Evolutionary conservation across 2,113 vertebrate genomes (phyloP).

Genomic region (Vulpes ferrilata): DNA sequence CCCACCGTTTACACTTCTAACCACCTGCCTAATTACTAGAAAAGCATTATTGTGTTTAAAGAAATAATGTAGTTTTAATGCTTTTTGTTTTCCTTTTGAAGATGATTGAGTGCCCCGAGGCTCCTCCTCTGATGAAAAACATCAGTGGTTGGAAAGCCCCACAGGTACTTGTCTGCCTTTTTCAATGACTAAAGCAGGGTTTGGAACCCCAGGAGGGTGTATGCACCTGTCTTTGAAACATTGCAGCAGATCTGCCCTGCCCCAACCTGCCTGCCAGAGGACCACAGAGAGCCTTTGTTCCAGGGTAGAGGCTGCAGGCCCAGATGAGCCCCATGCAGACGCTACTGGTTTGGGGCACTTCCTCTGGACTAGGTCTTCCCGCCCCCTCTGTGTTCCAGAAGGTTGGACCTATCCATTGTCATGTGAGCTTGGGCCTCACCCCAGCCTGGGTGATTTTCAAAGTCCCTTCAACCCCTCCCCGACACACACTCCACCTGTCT

Average conservation of each 20-base stretch:
- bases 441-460: not conserved
- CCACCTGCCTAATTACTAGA: not conserved
- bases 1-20: not conserved
- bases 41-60: constrained; percentile 10
- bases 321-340: not conserved
- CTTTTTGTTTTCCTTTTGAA: constrained; percentile 72
- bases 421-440: not conserved
- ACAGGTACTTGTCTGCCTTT: constrained; percentile 4
- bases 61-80: constrained; percentile 59
- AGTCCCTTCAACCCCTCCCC: not conserved
- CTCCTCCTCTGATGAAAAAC: constrained; percentile 42
- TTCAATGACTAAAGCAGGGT: constrained; percentile 50
- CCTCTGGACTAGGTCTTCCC: not conserved
- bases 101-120: constrained; percentile 21
- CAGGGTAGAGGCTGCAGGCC: not conserved
- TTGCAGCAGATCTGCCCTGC: constrained; percentile 37
- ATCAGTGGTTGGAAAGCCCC: constrained; percentile 65
- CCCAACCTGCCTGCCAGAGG: not conserved
- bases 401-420: not conserved
- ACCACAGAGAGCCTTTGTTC: constrained; percentile 60
- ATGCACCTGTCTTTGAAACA: constrained; percentile 58
- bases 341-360: not conserved
- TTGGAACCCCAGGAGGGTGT: not conserved
- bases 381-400: not conserved
- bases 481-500: not conserved